Evolutionary conservation across 1,140 invertebrate genomes (phyloP).

Genomic region (Dinothrombium tinctorium): DNA sequence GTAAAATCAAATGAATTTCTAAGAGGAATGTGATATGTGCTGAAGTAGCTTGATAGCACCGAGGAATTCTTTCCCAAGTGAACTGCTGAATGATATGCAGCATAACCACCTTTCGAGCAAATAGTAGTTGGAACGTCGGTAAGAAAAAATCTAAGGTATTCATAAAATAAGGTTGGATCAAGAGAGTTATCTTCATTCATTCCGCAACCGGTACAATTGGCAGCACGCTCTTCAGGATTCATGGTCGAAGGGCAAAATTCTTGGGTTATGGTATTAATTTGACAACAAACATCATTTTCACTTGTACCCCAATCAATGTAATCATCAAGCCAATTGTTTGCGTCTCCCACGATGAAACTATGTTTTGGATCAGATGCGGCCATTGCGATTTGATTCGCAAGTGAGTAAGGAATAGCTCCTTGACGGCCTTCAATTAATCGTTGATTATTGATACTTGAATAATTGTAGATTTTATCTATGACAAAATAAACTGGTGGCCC

Average conservation of each 20-base stretch:
- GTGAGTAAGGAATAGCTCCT: constrained; percentile 48
- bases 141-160: constrained; percentile 1
- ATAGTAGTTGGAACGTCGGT: constrained; percentile 2
- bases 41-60: constrained; percentile 43
- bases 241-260: constrained; percentile 12
- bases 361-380: constrained; percentile 36
- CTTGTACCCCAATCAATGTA: constrained; percentile 51
- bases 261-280: constrained; percentile 31
- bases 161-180: constrained; percentile 4
- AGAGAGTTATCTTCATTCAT: background rate
- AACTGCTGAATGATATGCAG: constrained; percentile 13
- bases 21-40: constrained; percentile 64
- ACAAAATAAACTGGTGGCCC: constrained; percentile 83
- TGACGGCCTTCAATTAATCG: constrained; percentile 55
- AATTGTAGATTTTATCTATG: constrained; percentile 46
- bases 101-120: constrained; percentile 8
- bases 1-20: constrained; percentile 57
- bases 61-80: constrained; percentile 3
- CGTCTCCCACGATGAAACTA: constrained; percentile 47
- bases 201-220: background rate
- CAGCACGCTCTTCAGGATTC: background rate
- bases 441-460: constrained; percentile 34
- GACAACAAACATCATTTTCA: constrained; percentile 25
- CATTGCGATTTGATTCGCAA: constrained; percentile 55
- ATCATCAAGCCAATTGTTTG: constrained; percentile 75